Evolutionary conservation across 2,113 vertebrate genomes (phyloP).

Genomic region (Proterorhinus semilunaris): DNA sequence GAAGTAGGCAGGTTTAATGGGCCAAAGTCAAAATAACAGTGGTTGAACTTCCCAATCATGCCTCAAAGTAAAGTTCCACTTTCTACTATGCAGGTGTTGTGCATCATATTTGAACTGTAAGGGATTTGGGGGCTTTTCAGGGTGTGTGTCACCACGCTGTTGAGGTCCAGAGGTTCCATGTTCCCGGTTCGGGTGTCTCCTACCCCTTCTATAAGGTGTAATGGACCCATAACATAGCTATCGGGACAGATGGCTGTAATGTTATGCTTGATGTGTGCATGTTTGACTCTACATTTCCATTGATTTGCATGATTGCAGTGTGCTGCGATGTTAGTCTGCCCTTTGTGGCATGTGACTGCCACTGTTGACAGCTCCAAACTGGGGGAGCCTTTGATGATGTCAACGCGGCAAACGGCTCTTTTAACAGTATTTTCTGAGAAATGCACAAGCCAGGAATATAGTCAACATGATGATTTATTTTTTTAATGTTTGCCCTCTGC

Average conservation of each 20-base stretch:
- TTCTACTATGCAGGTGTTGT: too few relatives aligned
- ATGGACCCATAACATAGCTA: not conserved
- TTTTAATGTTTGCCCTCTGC: not conserved
- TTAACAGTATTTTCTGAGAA: constrained; percentile 29
- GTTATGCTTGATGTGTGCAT: not conserved
- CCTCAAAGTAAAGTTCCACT: too few relatives aligned
- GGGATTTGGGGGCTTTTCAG: too few relatives aligned
- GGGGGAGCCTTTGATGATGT: constrained; percentile 51
- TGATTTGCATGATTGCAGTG: constrained; percentile 24
- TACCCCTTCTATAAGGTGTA: not conserved
- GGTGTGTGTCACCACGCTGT: not conserved
- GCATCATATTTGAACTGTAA: too few relatives aligned
- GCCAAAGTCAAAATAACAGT: too few relatives aligned
- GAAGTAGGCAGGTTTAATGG: too few relatives aligned
- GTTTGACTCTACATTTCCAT: not conserved
- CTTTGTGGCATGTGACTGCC: constrained; percentile 38
- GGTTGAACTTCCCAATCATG: too few relatives aligned
- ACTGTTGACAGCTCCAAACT: constrained; percentile 56
- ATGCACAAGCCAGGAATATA: constrained; percentile 18
- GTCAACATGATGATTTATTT: not conserved
- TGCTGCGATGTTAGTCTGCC: constrained; percentile 15
- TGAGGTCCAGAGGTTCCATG: too few relatives aligned
- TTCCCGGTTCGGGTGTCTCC: not conserved
- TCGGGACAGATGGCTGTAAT: not conserved
- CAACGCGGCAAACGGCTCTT: constrained; percentile 46